Base-by-base conservation (phyloP, 92 coral and sea anemone genomes). In the Zoanthus sansibaricus region DNA sequence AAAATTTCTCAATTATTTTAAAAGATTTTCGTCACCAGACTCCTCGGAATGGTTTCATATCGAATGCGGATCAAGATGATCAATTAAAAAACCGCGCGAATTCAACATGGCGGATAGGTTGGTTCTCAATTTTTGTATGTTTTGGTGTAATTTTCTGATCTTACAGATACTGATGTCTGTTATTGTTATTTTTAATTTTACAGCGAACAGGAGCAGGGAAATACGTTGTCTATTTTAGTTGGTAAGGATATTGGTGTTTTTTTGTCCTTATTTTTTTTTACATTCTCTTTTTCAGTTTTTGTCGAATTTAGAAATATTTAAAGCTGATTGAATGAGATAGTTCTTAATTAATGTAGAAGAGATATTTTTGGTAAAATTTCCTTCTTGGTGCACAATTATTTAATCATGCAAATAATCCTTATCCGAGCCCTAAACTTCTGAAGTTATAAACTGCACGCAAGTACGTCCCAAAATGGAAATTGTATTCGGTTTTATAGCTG, bases 81-180 rank as follows among this genome's bases (percentile, higher is more conserved):
- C 2, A 37, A 37, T 37, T 37, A 37, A 37, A 37, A 58, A 62
- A 69, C 86, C 78, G 77, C 87, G 91, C 77, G 86, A 89, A 94
- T 88, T 91, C 90, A 94, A 94, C 91, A 94, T 94, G 98, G 95
- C 98, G 88, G 96, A 87, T 83, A 84, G 86, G 98, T 94, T 86
- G 74, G 98, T 72, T 46, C 33, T 1, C 3, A 55, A 48, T 48
- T 77, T 87, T 66, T 75, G 61, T 72, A 52, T 6, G 5, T 32
- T 67, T 48, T 74, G 32, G 16, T 47, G 17, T 45, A 21, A 42
- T 61, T 44, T 48, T 25, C 33, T 15, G 25, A 5, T 11, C 7
- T 25, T 7, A 3, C 1, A 16, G 21, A n/a, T 75, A 32, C 44
- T n/a, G 77, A 72, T 44, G 58, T 9, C 5, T 2, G 30, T 74